A percentile compares a stretch with the other conserved stretches of the same genome.
Conservation (phyloP, 2,797 vertebrate genomes). For the Smutsia temminckii region DNA sequence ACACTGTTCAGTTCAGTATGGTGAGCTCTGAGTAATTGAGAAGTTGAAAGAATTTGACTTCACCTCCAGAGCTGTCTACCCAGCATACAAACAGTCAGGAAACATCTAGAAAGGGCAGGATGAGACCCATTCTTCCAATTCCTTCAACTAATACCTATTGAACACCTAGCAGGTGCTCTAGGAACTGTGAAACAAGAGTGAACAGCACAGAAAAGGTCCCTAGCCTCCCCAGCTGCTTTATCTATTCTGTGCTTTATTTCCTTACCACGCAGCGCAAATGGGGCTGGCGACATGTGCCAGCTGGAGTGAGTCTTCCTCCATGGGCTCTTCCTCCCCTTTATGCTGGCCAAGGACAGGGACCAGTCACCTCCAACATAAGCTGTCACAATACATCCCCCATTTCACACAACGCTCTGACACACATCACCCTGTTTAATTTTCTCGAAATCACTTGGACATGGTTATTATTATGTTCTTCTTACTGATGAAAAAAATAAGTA, state of each 20-base stretch:
- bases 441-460: not conserved
- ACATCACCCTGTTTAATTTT: not conserved
- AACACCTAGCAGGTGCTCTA: not conserved
- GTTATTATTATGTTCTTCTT: not conserved
- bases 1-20: not conserved
- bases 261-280: not conserved
- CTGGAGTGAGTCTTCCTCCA: not conserved
- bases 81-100: not conserved
- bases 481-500: not conserved
- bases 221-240: too few species aligned
- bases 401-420: fast-evolving
- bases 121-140: not conserved
- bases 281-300: too few species aligned
- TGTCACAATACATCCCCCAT: not conserved
- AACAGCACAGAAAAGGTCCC: not conserved
- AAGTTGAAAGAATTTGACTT: not conserved
- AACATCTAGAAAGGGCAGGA: not conserved
- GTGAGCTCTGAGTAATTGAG: not conserved
- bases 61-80: not conserved
- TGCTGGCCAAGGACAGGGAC: not conserved
- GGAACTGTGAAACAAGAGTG: not conserved
- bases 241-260: not conserved
- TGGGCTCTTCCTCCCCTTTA: fast-evolving
- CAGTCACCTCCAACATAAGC: fast-evolving
- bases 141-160: not conserved